These are phyloP conservation scores for Chrosomus eos DNA, from an alignment of 2,797 vertebrate species.

Conservation along the genomic window DNA sequence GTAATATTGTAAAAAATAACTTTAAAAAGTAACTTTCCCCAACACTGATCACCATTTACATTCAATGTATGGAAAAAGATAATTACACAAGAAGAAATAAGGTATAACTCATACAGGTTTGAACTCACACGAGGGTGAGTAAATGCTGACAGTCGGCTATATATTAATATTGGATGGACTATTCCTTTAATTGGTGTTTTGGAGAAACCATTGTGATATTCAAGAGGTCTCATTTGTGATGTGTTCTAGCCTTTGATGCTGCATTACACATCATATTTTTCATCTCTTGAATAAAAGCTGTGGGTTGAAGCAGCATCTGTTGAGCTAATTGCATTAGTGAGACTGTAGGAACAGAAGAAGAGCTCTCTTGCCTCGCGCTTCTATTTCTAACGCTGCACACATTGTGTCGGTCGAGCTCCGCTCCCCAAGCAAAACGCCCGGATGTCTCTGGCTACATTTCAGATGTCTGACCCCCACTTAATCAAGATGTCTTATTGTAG, in stretches of 20 bases:
- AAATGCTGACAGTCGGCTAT: background rate
- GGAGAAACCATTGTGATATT: background rate
- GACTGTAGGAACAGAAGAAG: slow-evolving; percentile 18
- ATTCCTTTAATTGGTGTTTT: slow-evolving; percentile 13
- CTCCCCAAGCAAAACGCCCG: slow-evolving; percentile 23
- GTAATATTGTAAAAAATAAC: background rate
- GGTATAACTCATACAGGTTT: background rate
- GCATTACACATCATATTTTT: background rate
- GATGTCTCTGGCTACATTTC: slow-evolving; percentile 29
- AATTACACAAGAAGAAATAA: background rate
- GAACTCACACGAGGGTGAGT: background rate
- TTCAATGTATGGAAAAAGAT: background rate
- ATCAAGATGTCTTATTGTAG: slow-evolving; percentile 44
- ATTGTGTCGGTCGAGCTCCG: background rate
- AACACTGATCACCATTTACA: background rate
- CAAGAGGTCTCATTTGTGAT: slow-evolving; percentile 8
- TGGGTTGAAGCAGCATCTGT: slow-evolving; percentile 33
- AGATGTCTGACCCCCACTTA: slow-evolving; percentile 33
- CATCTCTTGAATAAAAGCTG: slow-evolving; percentile 24
- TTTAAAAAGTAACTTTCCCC: background rate
- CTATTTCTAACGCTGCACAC: slow-evolving; percentile 27
- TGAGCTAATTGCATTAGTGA: slow-evolving; percentile 37
- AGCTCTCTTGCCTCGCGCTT: background rate
- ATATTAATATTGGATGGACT: background rate
- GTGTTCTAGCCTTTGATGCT: slow-evolving; percentile 9